A percentile compares a stretch with the other conserved stretches of the same genome.
These are phyloP conservation scores for Caenorhabditis virilis DNA, from an alignment of 2,888 invertebrate species.

Conservation along the genomic window DNA sequence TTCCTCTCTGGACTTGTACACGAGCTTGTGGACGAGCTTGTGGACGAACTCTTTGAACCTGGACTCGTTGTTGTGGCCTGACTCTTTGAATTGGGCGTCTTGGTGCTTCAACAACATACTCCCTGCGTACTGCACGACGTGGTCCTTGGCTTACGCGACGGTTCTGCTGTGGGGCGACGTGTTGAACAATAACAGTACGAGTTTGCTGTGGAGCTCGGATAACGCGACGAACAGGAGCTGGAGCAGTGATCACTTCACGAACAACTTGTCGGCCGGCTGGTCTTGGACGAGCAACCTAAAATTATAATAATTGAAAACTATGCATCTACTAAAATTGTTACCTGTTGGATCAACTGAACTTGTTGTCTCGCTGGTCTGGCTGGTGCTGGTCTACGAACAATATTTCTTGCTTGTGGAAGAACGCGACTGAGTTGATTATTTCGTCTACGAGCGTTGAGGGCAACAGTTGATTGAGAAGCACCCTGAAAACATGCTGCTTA, in stretches of 20 bases:
- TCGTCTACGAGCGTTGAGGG: conserved; percentile 8
- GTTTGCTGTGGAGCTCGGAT: conserved; percentile 13
- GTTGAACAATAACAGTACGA: conserved; percentile 19
- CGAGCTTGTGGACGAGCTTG: not conserved
- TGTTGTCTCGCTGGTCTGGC: not conserved
- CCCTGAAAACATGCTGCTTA: conserved; percentile 30
- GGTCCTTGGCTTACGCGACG: conserved; percentile 5
- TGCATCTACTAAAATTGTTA: not conserved
- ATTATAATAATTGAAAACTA: too few relatives aligned
- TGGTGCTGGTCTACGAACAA: conserved; percentile 10
- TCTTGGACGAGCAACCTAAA: not conserved
- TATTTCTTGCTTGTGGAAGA: conserved; percentile 11
- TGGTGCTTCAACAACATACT: not conserved
- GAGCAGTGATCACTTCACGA: conserved; percentile 24
- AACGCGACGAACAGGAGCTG: conserved; percentile 18
- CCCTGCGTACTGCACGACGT: conserved; percentile 9
- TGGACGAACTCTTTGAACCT: conserved; percentile 6
- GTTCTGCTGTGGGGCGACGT: not conserved
- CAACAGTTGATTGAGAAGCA: conserved; percentile 24
- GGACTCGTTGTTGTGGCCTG: conserved; percentile 12
- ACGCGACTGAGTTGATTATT: not conserved
- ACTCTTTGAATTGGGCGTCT: conserved; percentile 5
- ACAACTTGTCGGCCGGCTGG: conserved; percentile 9
- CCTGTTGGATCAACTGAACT: conserved; percentile 2
- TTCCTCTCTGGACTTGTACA: conserved; percentile 1